Conservation (phyloP, 2,888 invertebrate genomes). For the Pomacea canaliculata region DNA sequence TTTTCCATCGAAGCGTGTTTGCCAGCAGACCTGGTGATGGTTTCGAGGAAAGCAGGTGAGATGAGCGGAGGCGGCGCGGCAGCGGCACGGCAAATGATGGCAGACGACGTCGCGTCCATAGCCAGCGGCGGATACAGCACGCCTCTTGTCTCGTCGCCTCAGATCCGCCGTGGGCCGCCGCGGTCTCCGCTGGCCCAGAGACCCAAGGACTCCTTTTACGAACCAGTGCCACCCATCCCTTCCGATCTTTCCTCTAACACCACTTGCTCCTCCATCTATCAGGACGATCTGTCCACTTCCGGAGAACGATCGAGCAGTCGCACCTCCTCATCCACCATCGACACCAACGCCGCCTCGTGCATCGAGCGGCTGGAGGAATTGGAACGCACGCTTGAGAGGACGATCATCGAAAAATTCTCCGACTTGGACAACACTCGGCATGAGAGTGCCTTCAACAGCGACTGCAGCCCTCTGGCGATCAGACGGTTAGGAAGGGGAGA, state of each 20-base stretch:
- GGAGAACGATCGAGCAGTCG: slow-evolving; percentile 11
- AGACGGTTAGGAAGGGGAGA: background rate
- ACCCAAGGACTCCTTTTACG: slow-evolving; percentile 20
- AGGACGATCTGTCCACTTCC: slow-evolving; percentile 15
- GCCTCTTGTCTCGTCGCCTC: slow-evolving; percentile 34
- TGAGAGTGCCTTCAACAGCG: background rate
- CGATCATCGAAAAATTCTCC: slow-evolving; percentile 36
- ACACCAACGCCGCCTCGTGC: slow-evolving; percentile 31
- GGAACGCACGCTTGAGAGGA: slow-evolving; percentile 34
- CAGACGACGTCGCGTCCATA: slow-evolving; percentile 23
- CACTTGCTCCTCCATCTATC: background rate
- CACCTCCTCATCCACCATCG: slow-evolving; percentile 21
- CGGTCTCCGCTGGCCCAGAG: slow-evolving; percentile 13
- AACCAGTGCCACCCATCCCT: slow-evolving; percentile 24
- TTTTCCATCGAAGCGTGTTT: slow-evolving; percentile 37
- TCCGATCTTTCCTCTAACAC: slow-evolving; percentile 22
- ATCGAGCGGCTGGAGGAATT: slow-evolving; percentile 36
- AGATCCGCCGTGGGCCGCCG: slow-evolving; percentile 25
- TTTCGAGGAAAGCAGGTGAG: background rate
- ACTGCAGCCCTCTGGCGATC: background rate
- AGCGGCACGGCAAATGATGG: background rate
- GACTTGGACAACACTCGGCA: slow-evolving; percentile 11
- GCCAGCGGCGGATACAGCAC: slow-evolving; percentile 33
- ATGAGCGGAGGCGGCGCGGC: background rate
- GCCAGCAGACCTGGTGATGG: slow-evolving; percentile 28